Percentiles rank a stretch among this genome's conserved stretches.
Conservation (phyloP, 2,888 invertebrate genomes). For the Galeruca laticollis region DNA sequence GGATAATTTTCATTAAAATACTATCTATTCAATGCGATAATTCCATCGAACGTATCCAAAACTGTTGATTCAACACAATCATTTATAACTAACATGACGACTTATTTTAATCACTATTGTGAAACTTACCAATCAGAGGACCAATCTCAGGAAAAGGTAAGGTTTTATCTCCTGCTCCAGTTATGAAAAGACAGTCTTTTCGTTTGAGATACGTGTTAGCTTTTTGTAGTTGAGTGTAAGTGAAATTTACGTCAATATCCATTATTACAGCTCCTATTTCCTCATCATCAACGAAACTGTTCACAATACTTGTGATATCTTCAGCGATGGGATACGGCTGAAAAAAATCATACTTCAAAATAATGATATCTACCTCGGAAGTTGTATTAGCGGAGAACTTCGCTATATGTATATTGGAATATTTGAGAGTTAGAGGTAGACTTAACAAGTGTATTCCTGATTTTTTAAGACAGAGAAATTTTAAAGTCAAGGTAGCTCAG, state of each 20-base stretch:
- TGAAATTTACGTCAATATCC: conserved; percentile 69
- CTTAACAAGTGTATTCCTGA: too few species aligned
- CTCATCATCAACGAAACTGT: conserved; percentile 62
- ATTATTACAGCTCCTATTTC: conserved; percentile 72
- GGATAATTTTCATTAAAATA: too few species aligned
- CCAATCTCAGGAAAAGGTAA: conserved; percentile 63
- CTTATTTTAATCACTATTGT: neutral
- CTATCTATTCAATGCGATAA: too few species aligned
- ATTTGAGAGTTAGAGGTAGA: too few species aligned
- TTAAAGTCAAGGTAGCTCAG: too few species aligned
- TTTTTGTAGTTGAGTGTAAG: conserved; percentile 69
- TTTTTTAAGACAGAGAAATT: too few species aligned
- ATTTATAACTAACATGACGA: neutral
- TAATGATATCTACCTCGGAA: too few species aligned
- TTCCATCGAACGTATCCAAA: too few species aligned
- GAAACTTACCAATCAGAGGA: conserved; percentile 55
- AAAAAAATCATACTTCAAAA: neutral
- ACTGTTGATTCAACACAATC: neutral
- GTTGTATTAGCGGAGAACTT: too few species aligned
- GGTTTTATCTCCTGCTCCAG: conserved; percentile 68
- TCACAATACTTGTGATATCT: conserved; percentile 30
- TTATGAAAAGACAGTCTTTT: conserved; percentile 69
- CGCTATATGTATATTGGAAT: too few species aligned
- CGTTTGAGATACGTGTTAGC: conserved; percentile 67
- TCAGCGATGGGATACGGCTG: conserved; percentile 42